Evolutionary conservation across 2,797 vertebrate genomes (phyloP).

Genomic region (Labeo calbasu): DNA sequence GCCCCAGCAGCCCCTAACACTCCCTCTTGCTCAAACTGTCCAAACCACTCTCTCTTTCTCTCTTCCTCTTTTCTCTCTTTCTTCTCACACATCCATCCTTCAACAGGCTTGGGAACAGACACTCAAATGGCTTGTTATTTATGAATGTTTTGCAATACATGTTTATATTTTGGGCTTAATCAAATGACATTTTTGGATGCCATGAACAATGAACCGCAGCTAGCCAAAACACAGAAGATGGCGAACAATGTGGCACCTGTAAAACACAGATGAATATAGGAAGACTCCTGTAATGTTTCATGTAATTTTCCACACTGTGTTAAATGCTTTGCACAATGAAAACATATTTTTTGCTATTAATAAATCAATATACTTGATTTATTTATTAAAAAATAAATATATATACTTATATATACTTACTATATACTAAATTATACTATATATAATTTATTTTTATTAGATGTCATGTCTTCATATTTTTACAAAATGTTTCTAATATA

Average conservation of each 20-base stretch:
- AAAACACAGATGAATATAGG: not conserved
- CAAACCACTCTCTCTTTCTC: conserved; percentile 56
- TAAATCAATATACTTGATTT: too few species aligned
- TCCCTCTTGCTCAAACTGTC: conserved; percentile 34
- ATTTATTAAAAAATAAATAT: too few species aligned
- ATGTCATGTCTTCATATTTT: too few species aligned
- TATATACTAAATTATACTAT: too few species aligned
- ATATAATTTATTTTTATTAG: not conserved
- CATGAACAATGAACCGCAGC: not conserved
- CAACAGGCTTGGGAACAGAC: conserved; percentile 26
- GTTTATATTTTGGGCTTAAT: not conserved
- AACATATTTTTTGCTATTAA: not conserved
- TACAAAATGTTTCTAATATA: not conserved
- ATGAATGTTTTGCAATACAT: conserved; percentile 7
- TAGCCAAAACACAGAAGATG: not conserved
- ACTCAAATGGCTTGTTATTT: not conserved
- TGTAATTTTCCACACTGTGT: not conserved
- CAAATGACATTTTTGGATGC: not conserved
- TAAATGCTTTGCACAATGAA: not conserved
- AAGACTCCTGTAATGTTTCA: not conserved
- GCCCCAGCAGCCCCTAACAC: conserved; percentile 39
- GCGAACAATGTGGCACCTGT: not conserved
- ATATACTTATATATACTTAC: too few species aligned
- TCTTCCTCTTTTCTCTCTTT: conserved; percentile 58
- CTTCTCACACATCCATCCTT: conserved; percentile 31